A percentile compares a stretch with the other conserved stretches of the same genome.
Conservation (phyloP, 2,888 invertebrate species). For the Coleophora flavipennella region DNA sequence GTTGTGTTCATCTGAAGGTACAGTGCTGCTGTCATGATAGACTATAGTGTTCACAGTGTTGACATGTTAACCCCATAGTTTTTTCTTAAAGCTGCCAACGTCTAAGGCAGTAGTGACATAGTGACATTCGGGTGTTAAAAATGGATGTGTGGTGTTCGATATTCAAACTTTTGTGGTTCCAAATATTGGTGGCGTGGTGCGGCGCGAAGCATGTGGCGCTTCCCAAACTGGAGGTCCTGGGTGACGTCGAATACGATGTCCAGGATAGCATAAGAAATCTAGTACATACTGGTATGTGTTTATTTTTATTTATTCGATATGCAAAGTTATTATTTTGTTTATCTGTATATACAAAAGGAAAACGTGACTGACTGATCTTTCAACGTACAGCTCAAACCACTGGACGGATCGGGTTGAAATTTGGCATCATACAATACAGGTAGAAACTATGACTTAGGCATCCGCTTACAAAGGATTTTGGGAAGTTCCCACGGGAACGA, state of each 20-base stretch:
- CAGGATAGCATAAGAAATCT: slow-evolving; percentile 56
- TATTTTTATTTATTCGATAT: no score
- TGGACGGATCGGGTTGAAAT: no score
- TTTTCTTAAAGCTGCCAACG: no score
- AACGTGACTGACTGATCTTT: no score
- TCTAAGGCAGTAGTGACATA: no score
- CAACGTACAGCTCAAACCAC: no score
- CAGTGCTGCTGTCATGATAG: slow-evolving; percentile 13
- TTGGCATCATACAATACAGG: no score
- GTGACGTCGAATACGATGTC: slow-evolving; percentile 30
- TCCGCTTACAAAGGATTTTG: no score
- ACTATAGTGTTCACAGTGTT: slow-evolving; percentile 14
- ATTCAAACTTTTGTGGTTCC: slow-evolving; percentile 58
- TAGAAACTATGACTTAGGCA: no score
- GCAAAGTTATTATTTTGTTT: no score
- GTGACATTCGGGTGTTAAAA: slow-evolving; percentile 46
- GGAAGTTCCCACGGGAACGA: no score
- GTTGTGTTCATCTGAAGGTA: slow-evolving; percentile 2
- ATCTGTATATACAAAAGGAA: no score
- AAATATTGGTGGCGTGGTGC: slow-evolving; percentile 57
- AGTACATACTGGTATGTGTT: slow-evolving; percentile 54
- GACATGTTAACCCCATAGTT: slow-evolving; percentile 27
- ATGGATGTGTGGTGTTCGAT: slow-evolving; percentile 60
- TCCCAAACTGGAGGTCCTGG: slow-evolving; percentile 24
- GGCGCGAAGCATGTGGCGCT: slow-evolving; percentile 51